These are phyloP conservation scores for Spisula solida DNA, from an alignment of 2,888 invertebrate genomes.

Conservation along the genomic window DNA sequence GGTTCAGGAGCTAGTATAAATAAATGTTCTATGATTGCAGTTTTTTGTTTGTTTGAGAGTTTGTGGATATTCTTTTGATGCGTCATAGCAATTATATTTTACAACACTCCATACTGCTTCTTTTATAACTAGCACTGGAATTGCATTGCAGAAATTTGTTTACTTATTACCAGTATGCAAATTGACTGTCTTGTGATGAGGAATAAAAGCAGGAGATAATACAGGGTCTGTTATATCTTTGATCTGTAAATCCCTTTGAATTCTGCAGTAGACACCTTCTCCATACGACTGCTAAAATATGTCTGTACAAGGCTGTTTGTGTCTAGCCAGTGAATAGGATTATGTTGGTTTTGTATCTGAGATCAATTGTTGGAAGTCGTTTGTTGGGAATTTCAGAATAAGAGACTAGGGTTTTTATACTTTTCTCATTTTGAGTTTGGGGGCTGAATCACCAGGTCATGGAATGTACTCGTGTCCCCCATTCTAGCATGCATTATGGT, in stretches of 20 bases:
- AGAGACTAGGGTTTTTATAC: too few species aligned
- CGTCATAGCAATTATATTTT: not conserved
- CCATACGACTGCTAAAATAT: not conserved
- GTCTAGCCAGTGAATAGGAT: not conserved
- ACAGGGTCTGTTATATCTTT: not conserved
- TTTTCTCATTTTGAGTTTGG: too few species aligned
- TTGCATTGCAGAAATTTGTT: constrained; percentile 2
- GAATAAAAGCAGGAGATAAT: not conserved
- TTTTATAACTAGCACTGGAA: not conserved
- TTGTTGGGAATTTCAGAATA: too few species aligned
- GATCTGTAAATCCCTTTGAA: not conserved
- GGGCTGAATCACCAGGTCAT: too few species aligned
- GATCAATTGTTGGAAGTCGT: not conserved
- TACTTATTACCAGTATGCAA: constrained; percentile 17
- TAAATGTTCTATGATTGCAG: not conserved
- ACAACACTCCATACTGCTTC: not conserved
- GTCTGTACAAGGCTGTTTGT: not conserved
- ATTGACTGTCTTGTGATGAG: not conserved
- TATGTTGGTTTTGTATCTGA: constrained; percentile 6
- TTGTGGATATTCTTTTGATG: constrained; percentile 13
- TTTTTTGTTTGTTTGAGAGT: not conserved
- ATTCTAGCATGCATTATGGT: too few species aligned
- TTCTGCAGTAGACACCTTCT: not conserved
- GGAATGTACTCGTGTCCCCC: too few species aligned
- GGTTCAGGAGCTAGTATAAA: not conserved